phyloP scores from a whole-genome alignment of 2,888 invertebrate genomes.

The Cosmia pyralina region DNA sequence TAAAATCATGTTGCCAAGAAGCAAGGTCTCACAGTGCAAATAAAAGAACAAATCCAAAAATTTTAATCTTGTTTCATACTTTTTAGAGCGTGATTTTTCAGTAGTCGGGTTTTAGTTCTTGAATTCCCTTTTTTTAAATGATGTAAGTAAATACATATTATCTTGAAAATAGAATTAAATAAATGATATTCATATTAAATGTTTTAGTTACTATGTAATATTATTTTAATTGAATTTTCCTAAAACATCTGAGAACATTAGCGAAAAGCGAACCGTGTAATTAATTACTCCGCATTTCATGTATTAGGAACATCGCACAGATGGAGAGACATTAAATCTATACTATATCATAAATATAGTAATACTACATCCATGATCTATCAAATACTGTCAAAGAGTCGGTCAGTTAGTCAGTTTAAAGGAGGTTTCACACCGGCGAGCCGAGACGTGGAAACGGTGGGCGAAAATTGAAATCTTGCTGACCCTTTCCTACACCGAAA shows the following conservation, averaged over 20 bases:
- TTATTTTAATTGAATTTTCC: slow-evolving; percentile 27
- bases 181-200: not conserved
- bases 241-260: slow-evolving; percentile 53
- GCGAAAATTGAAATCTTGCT: not conserved
- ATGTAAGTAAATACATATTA: too few species aligned
- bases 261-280: slow-evolving; percentile 43
- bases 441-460: not conserved
- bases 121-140: too few species aligned
- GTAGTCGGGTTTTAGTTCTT: too few species aligned
- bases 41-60: too few species aligned
- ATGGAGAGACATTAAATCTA: not conserved
- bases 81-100: too few species aligned
- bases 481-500: not conserved
- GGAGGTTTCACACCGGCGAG: not conserved
- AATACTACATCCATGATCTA: not conserved
- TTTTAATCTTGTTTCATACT: too few species aligned
- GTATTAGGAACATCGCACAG: slow-evolving; percentile 40
- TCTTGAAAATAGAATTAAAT: too few species aligned
- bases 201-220: not conserved
- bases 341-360: not conserved
- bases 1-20: too few species aligned
- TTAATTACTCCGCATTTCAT: slow-evolving; percentile 52
- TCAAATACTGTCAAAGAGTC: not conserved
- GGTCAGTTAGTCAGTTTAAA: not conserved
- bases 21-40: too few species aligned